phyloP scores from a whole-genome alignment of 2,797 vertebrate genomes.

The Podarcis lilfordi region DNA sequence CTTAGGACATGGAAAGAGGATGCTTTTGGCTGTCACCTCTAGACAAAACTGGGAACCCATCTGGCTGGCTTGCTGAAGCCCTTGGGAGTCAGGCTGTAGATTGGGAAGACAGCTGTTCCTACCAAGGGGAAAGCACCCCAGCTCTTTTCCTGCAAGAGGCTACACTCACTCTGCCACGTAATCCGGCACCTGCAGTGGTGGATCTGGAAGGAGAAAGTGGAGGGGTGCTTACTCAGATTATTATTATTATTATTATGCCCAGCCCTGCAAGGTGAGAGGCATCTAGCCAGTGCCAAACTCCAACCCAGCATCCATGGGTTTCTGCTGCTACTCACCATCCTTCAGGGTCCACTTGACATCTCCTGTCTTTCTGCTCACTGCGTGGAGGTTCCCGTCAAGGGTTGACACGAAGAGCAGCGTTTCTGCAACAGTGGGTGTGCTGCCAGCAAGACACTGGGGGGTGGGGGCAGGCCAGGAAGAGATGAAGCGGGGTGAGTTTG shows the following conservation, averaged over 20 bases:
- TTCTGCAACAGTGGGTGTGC: constrained; percentile 85
- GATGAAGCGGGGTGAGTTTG: rapidly evolving
- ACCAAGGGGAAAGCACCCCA: not conserved
- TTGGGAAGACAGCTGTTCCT: too few relatives aligned
- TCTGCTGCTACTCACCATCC: constrained; percentile 81
- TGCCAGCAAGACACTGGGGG: constrained; percentile 56
- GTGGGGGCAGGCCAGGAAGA: rapidly evolving
- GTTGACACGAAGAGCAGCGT: constrained; percentile 92
- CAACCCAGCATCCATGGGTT: too few relatives aligned
- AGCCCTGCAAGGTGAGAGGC: too few relatives aligned
- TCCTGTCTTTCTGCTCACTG: constrained; percentile 91
- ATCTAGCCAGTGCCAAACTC: too few relatives aligned
- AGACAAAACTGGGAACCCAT: not conserved
- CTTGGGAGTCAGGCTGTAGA: not conserved
- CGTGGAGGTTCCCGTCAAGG: constrained; percentile 91
- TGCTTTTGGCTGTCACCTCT: too few relatives aligned
- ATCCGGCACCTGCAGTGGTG: constrained; percentile 91
- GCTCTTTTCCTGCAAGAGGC: rapidly evolving
- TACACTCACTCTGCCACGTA: constrained; percentile 91
- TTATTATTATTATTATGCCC: too few relatives aligned
- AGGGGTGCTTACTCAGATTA: not conserved
- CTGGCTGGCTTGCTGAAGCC: not conserved
- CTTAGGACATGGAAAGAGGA: not conserved
- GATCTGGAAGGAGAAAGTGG: constrained; percentile 83
- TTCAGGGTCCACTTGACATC: constrained; percentile 93